These are phyloP conservation scores for Lymantria monacha DNA, from an alignment of 2,888 invertebrate genomes.

Conservation along the genomic window DNA sequence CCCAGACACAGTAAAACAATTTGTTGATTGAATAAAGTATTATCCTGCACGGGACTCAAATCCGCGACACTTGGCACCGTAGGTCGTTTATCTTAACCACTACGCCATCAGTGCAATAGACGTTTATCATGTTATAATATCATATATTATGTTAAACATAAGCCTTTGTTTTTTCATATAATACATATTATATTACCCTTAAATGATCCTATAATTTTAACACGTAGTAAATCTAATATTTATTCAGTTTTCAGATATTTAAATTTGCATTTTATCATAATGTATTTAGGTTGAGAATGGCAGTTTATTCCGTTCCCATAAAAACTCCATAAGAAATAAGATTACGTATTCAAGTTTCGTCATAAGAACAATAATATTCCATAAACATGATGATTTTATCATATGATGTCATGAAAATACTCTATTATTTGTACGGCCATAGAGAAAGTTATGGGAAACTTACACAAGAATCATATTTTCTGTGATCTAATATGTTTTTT, in stretches of 20 bases:
- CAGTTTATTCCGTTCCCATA: constrained; percentile 3
- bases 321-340: constrained; percentile 22
- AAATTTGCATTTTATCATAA: not conserved
- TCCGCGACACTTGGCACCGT: too few species aligned
- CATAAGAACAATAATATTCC: constrained; percentile 38
- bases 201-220: constrained; percentile 23
- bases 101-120: too few species aligned
- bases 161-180: constrained; percentile 6
- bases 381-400: constrained; percentile 37
- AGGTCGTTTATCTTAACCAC: too few species aligned
- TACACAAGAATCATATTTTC: constrained; percentile 5
- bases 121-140: too few species aligned
- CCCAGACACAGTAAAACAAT: too few species aligned
- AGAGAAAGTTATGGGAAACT: constrained; percentile 6
- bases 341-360: constrained; percentile 38
- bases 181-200: constrained; percentile 5
- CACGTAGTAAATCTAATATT: constrained; percentile 20
- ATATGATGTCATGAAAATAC: constrained; percentile 20
- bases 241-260: not conserved
- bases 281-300: constrained; percentile 5
- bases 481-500: not conserved
- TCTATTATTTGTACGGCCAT: constrained; percentile 16
- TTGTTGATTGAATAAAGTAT: too few species aligned
- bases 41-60: too few species aligned
- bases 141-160: too few species aligned